phyloP scores from a whole-genome alignment of 2,113 vertebrate genomes.

The Pachypanchax playfairii region DNA sequence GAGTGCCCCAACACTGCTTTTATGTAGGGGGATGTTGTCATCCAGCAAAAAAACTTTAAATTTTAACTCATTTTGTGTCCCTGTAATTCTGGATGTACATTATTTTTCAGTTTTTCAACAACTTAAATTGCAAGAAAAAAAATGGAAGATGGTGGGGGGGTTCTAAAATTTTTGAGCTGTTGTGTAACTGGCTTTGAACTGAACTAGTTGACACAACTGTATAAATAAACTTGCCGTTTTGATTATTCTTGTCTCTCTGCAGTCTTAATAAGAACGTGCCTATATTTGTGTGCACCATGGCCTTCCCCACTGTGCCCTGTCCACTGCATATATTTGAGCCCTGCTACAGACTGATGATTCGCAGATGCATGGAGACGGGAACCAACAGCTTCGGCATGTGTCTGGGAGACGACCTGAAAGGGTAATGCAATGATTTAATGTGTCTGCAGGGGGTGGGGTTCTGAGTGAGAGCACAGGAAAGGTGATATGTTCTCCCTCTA shows the following conservation, averaged over 20 bases:
- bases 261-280: conserved; percentile 94
- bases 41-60: too few species aligned
- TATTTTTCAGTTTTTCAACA: too few species aligned
- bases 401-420: conserved; percentile 86
- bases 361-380: conserved; percentile 91
- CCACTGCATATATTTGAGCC: conserved; percentile 93
- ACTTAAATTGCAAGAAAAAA: too few species aligned
- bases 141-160: too few species aligned
- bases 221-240: too few species aligned
- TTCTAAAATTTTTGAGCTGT: too few species aligned
- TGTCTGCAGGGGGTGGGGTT: not conserved
- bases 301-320: conserved; percentile 92
- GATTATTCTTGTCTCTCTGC: conserved; percentile 5
- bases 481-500: not conserved
- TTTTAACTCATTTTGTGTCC: too few species aligned
- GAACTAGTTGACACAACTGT: too few species aligned
- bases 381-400: conserved; percentile 94
- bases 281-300: conserved; percentile 94
- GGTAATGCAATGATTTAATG: conserved; percentile 57
- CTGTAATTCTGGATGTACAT: too few species aligned
- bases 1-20: too few species aligned
- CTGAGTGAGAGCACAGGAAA: not conserved
- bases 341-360: conserved; percentile 90
- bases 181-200: too few species aligned
- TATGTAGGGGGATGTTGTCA: too few species aligned